Conservation (phyloP, 1,140 invertebrate species). For the Trichonephila clavata region DNA sequence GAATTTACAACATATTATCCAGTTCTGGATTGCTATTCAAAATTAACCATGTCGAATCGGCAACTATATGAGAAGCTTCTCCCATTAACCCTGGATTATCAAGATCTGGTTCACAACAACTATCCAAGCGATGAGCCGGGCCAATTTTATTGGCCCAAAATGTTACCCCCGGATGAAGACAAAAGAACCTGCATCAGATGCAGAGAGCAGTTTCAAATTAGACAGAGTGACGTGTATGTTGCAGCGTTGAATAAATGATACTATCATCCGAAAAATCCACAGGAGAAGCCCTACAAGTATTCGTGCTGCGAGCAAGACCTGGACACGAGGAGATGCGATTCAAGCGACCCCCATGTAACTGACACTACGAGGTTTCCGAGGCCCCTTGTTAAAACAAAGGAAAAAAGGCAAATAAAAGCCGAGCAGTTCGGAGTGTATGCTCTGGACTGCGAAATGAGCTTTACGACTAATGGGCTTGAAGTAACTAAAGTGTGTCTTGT, state of each 20-base stretch:
- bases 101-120: background rate
- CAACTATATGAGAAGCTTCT: background rate
- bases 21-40: background rate
- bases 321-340: background rate
- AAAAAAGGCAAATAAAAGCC: background rate
- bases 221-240: too few species aligned
- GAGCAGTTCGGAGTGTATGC: conserved; percentile 85
- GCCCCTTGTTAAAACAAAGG: background rate
- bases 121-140: background rate
- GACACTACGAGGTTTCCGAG: too few species aligned
- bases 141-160: background rate
- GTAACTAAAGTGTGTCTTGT: conserved; percentile 87
- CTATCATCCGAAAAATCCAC: background rate
- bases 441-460: conserved; percentile 95
- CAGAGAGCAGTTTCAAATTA: background rate
- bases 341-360: background rate
- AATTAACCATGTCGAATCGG: background rate
- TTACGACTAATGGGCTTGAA: conserved; percentile 90
- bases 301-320: background rate
- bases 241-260: background rate
- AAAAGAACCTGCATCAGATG: background rate
- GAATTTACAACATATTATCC: too few species aligned
- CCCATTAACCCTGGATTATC: fast-evolving
- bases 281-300: fast-evolving
- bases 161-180: background rate